Conservation (phyloP, 2,888 invertebrate genomes). For the Parascotia fuliginaria region DNA sequence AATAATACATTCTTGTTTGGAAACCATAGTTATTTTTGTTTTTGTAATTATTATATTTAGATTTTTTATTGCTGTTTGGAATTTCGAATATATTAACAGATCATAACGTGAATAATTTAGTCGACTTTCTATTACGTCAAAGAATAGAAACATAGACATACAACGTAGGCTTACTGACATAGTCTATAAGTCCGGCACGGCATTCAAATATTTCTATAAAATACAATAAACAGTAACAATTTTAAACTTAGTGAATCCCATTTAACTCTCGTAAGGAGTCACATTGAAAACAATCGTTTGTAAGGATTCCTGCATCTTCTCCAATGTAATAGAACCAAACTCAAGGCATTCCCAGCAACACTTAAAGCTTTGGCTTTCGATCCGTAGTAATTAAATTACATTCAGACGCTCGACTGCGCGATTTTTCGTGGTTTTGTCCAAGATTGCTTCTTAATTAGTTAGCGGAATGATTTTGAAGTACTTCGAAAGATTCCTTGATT, state of each 20-base stretch:
- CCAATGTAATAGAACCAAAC: conserved; percentile 1
- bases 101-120: too few species aligned
- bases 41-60: too few species aligned
- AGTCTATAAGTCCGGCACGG: too few species aligned
- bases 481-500: background rate
- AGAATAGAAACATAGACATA: too few species aligned
- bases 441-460: conserved; percentile 4
- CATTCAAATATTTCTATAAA: background rate
- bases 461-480: background rate
- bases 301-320: background rate
- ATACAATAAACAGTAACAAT: too few species aligned
- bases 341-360: background rate
- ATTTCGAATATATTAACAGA: too few species aligned
- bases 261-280: background rate
- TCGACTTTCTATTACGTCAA: too few species aligned
- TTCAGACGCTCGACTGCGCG: background rate
- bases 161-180: too few species aligned
- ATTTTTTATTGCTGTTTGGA: too few species aligned
- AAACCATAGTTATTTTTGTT: too few species aligned
- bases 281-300: conserved; percentile 1
- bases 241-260: background rate
- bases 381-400: conserved; percentile 1
- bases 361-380: background rate
- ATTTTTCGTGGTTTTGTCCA: conserved; percentile 2
- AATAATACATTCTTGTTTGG: too few species aligned